Evolutionary conservation across 2,797 vertebrate species (phyloP).

Genomic region (Gambelia wislizenii): DNA sequence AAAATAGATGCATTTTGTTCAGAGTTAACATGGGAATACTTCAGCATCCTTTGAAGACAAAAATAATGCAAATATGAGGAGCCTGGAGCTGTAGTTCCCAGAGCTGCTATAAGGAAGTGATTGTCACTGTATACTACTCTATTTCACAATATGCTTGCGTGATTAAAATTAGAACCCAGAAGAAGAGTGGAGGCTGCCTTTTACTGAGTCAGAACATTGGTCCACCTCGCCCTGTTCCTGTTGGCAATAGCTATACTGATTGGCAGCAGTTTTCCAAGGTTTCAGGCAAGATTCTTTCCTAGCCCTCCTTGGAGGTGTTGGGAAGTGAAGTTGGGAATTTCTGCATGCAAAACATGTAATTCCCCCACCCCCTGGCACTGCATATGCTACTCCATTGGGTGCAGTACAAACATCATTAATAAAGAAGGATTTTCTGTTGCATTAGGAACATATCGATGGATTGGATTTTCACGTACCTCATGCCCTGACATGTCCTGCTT

Average conservation of each 20-base stretch:
- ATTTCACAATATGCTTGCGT: background rate
- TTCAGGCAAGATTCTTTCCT: background rate
- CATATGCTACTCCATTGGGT: too few relatives aligned
- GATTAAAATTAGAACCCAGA: background rate
- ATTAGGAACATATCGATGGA: background rate
- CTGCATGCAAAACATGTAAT: background rate
- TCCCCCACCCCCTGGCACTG: too few relatives aligned
- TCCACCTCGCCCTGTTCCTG: background rate
- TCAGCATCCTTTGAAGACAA: too few relatives aligned
- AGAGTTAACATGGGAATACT: background rate
- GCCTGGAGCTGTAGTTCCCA: background rate
- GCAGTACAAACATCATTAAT: too few relatives aligned
- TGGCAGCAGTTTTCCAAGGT: background rate
- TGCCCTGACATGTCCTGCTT: background rate
- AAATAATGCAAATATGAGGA: too few relatives aligned
- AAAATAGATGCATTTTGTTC: background rate
- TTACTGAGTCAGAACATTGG: background rate
- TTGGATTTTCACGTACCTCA: too few relatives aligned
- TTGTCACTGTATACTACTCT: background rate
- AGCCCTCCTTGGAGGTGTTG: background rate
- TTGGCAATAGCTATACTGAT: background rate
- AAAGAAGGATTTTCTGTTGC: background rate
- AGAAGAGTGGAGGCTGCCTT: background rate
- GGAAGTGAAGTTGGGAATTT: background rate
- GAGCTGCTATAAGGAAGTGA: background rate